Evolutionary conservation across 2,113 vertebrate species (phyloP), one percentile per base, ranked within the genome.

Genomic region (Ailurus styani): DNA sequence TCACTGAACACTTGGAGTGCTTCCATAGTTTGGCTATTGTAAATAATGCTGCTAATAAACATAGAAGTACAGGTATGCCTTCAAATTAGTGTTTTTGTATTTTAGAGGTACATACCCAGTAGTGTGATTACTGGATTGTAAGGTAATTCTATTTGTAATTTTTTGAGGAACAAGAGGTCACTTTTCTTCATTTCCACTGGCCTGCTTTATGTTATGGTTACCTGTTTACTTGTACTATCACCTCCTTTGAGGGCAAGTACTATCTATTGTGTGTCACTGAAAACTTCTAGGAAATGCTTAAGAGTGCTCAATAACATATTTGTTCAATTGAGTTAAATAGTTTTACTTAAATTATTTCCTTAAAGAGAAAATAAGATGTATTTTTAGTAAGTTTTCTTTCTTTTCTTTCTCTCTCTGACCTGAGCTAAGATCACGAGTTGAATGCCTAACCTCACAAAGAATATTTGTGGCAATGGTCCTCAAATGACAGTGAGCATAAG

Each of bases 331-430:
- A 97, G 34, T 55, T 93, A 21, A 84, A 37, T 42, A 73, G 23
- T 88, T 95, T 57, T 85, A 52, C 86, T 93, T 89, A 55, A 91
- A 85, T 62, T 70, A 87, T 72, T 96, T 77, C n/a, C 84, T 91
- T 87, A 78, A 92, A 68, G 15, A 91, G 47, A 95, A 90, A 95
- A 78, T 77, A 40, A 14, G 6, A 18, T 90, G 2, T 47, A 42
- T 27, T 82, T 79, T 94, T 78, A 77, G n/a, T 78, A 90, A 13
- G 34, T 86, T 75, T 62, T 52, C 40, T 92, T 75, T 27, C 4
- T 20, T n/a, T 27, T 37, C 37, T 84, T 55, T 50, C 27, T 15
- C 42, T 52, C 66, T 66, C 64, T 79, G n/a, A n/a, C n/a, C n/a
- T n/a, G n/a, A n/a, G n/a, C n/a, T n/a, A n/a, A n/a, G n/a, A n/a